Conservation (phyloP, 2,113 vertebrate genomes). For the Ptilonorhynchus violaceus region DNA sequence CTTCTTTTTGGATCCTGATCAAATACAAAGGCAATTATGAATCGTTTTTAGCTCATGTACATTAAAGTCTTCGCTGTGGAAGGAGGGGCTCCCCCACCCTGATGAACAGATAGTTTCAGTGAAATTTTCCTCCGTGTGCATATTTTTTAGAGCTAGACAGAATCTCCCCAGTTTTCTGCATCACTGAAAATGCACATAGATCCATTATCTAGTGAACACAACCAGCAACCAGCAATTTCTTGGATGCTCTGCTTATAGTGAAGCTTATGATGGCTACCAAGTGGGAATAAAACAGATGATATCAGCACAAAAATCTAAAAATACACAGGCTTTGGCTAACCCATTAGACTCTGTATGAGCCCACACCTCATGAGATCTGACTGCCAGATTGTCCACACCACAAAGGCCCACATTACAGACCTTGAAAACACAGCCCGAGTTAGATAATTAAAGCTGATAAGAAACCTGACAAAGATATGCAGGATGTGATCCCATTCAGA, state of each 20-base stretch:
- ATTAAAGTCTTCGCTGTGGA: background rate
- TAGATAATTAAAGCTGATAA: background rate
- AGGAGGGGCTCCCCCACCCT: background rate
- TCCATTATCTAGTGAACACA: background rate
- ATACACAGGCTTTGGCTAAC: background rate
- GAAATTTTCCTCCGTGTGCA: background rate
- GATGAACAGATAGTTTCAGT: background rate
- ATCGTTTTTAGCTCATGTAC: background rate
- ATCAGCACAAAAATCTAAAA: background rate
- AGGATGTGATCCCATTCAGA: background rate
- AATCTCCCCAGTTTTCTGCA: background rate
- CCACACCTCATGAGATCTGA: background rate
- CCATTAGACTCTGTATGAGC: background rate
- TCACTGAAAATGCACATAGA: background rate
- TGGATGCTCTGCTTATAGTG: background rate
- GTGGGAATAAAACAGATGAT: background rate
- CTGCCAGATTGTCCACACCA: background rate
- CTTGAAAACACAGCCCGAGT: background rate
- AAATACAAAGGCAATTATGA: constrained; percentile 19
- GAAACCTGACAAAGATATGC: background rate
- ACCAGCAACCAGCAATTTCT: background rate
- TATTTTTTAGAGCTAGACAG: background rate
- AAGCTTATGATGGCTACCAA: background rate
- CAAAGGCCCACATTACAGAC: background rate
- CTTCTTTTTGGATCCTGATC: constrained; percentile 78